These are phyloP conservation scores for Proales similis DNA, from an alignment of 1,140 invertebrate genomes.

Conservation along the genomic window DNA sequence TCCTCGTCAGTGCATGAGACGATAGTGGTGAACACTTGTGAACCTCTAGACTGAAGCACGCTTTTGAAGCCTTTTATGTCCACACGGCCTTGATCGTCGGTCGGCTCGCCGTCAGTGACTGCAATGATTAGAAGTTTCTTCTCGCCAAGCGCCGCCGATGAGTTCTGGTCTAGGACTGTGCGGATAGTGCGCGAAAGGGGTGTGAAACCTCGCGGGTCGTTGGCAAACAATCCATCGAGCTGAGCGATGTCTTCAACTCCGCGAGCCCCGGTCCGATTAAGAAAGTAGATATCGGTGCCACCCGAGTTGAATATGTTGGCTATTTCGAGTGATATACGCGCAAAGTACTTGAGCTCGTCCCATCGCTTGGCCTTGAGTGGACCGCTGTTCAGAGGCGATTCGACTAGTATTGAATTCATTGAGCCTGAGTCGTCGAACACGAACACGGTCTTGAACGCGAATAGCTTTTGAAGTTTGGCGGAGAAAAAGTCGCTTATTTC, in stretches of 20 bases:
- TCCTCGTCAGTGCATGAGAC: conserved; percentile 31
- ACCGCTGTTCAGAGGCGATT: conserved; percentile 12
- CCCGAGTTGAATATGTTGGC: conserved; percentile 8
- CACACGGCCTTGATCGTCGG: conserved; percentile 10
- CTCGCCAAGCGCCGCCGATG: not conserved
- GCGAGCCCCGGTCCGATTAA: conserved; percentile 11
- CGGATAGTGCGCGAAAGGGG: not conserved
- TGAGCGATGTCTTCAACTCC: not conserved
- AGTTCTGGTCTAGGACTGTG: not conserved
- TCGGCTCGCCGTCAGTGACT: conserved; percentile 20
- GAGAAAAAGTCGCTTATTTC: conserved; percentile 22
- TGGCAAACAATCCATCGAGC: conserved; percentile 2
- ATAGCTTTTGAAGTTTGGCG: conserved; percentile 16
- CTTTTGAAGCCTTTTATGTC: conserved; percentile 6
- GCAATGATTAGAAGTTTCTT: conserved; percentile 25
- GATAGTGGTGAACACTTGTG: not conserved
- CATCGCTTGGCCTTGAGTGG: conserved; percentile 14
- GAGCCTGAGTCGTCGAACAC: conserved; percentile 31
- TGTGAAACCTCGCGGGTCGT: conserved; percentile 5
- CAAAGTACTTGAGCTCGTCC: conserved; percentile 22
- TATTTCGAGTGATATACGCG: conserved; percentile 11
- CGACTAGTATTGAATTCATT: conserved; percentile 5
- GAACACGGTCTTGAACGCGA: conserved; percentile 33
- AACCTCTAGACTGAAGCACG: not conserved
- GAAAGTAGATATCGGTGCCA: conserved; percentile 22